Percentiles rank a stretch among this genome's conserved stretches.
phyloP scores from a whole-genome alignment of 2,797 vertebrate genomes.

The Chelidonichthys spinosus region DNA sequence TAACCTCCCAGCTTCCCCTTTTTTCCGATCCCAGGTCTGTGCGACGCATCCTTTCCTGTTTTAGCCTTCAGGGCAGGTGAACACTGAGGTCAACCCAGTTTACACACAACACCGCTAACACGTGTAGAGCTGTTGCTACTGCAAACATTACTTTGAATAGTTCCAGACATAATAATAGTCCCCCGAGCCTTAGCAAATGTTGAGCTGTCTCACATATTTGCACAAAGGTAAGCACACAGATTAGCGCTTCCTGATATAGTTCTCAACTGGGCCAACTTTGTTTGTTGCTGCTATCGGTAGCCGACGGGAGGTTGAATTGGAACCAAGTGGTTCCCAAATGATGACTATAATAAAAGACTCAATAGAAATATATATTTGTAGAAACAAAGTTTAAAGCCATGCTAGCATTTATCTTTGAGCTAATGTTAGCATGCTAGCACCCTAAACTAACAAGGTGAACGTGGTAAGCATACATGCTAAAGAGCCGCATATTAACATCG shows the following conservation, averaged over 20 bases:
- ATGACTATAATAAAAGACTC: background rate
- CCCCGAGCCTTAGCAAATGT: background rate
- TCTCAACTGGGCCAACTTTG: background rate
- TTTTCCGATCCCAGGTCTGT: slow-evolving; percentile 16
- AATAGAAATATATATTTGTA: background rate
- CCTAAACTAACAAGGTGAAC: too few relatives aligned
- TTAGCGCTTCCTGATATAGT: background rate
- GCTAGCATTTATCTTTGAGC: background rate
- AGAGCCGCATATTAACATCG: too few relatives aligned
- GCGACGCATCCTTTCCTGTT: background rate
- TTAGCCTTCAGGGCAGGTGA: slow-evolving; percentile 6
- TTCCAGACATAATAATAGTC: background rate
- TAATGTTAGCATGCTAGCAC: background rate
- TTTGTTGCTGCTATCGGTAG: slow-evolving; percentile 21
- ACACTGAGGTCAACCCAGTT: slow-evolving; percentile 18
- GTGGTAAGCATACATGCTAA: too few relatives aligned
- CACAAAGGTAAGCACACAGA: slow-evolving; percentile 4
- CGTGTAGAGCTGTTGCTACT: slow-evolving; percentile 38
- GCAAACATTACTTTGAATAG: slow-evolving; percentile 37
- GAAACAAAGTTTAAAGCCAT: background rate
- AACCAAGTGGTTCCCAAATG: background rate
- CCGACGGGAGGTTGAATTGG: background rate
- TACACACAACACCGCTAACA: slow-evolving; percentile 49
- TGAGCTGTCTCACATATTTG: slow-evolving; percentile 12
- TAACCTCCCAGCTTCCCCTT: slow-evolving; percentile 28